A percentile compares a stretch with the other conserved stretches of the same genome.
These are phyloP conservation scores for Phoebastria nigripes DNA, from an alignment of 2,797 vertebrate species.

Conservation along the genomic window DNA sequence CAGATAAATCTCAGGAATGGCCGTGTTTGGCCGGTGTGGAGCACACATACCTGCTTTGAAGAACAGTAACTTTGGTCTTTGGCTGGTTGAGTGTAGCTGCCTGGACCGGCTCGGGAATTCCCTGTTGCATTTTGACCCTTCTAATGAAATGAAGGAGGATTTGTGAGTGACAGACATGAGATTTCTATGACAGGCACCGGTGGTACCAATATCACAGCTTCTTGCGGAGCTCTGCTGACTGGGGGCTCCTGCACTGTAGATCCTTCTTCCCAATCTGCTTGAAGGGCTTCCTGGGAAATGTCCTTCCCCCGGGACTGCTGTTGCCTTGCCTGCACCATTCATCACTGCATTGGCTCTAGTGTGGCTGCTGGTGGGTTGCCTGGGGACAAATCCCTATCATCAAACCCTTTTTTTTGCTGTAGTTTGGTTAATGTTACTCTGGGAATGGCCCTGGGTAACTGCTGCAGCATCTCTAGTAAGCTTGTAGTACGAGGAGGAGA, in stretches of 20 bases:
- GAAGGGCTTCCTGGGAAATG: neutral
- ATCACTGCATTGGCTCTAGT: neutral
- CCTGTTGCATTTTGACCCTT: neutral
- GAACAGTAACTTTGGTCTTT: neutral
- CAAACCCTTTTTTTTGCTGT: neutral
- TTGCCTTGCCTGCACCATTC: neutral
- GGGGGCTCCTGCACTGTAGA: neutral
- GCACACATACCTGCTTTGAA: neutral
- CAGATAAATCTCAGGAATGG: neutral
- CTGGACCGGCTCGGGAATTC: fast-evolving
- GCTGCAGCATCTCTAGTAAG: neutral
- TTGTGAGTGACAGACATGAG: neutral
- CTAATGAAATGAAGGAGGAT: neutral
- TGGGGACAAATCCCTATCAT: fast-evolving
- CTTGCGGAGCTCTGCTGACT: neutral
- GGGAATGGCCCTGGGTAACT: neutral
- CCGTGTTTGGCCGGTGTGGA: neutral
- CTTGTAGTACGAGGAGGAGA: neutral
- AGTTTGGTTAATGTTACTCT: neutral
- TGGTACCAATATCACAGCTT: fast-evolving
- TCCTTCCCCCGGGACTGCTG: neutral
- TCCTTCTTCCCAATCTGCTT: neutral
- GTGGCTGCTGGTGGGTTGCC: neutral
- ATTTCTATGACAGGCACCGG: neutral
- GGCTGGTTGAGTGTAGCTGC: neutral